Conservation (phyloP, 2,113 vertebrate genomes). For the Neotragus pygmaeus region DNA sequence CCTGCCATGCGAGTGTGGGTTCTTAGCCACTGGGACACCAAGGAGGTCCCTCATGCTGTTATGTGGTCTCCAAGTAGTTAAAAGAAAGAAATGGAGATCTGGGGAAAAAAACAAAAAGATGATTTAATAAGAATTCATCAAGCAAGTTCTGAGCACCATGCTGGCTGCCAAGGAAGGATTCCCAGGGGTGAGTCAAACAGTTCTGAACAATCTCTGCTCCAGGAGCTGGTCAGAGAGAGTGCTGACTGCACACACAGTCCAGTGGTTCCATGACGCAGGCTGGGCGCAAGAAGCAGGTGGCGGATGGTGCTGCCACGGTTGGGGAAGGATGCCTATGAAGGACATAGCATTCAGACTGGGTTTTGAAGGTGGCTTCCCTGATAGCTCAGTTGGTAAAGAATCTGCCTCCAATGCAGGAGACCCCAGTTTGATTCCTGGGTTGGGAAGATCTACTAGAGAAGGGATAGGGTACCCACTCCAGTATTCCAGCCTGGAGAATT, state of each 20-base stretch:
- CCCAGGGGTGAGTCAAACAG: not conserved
- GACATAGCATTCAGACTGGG: not conserved
- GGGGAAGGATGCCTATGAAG: not conserved
- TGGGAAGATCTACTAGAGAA: not conserved
- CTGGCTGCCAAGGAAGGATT: not conserved
- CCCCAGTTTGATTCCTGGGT: not conserved
- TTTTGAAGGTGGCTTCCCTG: not conserved
- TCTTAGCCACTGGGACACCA: not conserved
- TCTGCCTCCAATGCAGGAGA: not conserved
- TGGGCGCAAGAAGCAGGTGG: not conserved
- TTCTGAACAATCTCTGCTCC: not conserved
- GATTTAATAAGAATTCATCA: not conserved
- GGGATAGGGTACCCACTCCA: not conserved
- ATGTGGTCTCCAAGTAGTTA: not conserved
- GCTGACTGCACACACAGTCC: not conserved
- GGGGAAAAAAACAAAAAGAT: fast-evolving
- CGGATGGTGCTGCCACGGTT: fast-evolving
- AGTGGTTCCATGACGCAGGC: not conserved
- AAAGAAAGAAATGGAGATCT: not conserved
- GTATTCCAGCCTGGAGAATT: not conserved
- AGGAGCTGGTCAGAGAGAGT: not conserved
- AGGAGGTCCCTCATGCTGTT: not conserved
- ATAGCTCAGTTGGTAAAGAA: not conserved
- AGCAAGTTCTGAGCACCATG: not conserved
- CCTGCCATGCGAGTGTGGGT: not conserved